Conservation (phyloP, 1,140 invertebrate species). For the Venturia canescens region DNA sequence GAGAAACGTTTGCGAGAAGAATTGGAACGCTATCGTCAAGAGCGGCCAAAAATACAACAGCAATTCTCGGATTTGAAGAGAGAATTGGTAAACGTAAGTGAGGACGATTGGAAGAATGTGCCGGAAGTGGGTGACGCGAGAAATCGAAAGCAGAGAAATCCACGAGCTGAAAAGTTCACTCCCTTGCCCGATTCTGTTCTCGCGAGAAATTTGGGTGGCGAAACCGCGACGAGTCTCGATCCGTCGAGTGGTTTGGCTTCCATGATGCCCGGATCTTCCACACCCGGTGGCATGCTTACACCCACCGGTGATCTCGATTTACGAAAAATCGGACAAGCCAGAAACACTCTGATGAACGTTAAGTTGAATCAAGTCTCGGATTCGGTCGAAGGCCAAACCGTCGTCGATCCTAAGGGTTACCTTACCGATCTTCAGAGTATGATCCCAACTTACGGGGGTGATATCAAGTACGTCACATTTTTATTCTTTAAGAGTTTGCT, state of each 20-base stretch:
- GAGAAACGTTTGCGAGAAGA: slow-evolving; percentile 90
- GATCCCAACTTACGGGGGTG: slow-evolving; percentile 98
- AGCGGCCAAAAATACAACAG: slow-evolving; percentile 99
- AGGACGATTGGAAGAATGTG: slow-evolving; percentile 97
- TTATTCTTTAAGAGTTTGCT: not conserved
- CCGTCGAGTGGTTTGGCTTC: slow-evolving; percentile 89
- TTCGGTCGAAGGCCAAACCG: slow-evolving; percentile 98
- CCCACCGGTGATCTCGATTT: slow-evolving; percentile 96
- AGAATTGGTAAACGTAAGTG: slow-evolving; percentile 90
- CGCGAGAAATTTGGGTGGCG: slow-evolving; percentile 92
- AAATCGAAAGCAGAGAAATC: slow-evolving; percentile 97
- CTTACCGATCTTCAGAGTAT: slow-evolving; percentile 99
- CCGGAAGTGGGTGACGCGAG: slow-evolving; percentile 99
- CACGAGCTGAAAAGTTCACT: slow-evolving; percentile 96
- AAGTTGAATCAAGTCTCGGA: slow-evolving; percentile 99
- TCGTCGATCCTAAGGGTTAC: slow-evolving; percentile 99
- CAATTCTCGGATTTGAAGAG: slow-evolving; percentile 99
- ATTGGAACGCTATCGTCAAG: slow-evolving; percentile 98
- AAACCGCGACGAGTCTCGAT: slow-evolving; percentile 89
- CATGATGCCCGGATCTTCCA: slow-evolving; percentile 88
- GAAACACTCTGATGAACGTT: slow-evolving; percentile 99
- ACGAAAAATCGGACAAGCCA: slow-evolving; percentile 98
- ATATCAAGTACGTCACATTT: slow-evolving; percentile 87
- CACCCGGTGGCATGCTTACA: slow-evolving; percentile 85
- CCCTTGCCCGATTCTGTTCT: slow-evolving; percentile 98